These are phyloP conservation scores for Saimiri boliviensis DNA, from an alignment of 2,113 vertebrate genomes.

Conservation along the genomic window DNA sequence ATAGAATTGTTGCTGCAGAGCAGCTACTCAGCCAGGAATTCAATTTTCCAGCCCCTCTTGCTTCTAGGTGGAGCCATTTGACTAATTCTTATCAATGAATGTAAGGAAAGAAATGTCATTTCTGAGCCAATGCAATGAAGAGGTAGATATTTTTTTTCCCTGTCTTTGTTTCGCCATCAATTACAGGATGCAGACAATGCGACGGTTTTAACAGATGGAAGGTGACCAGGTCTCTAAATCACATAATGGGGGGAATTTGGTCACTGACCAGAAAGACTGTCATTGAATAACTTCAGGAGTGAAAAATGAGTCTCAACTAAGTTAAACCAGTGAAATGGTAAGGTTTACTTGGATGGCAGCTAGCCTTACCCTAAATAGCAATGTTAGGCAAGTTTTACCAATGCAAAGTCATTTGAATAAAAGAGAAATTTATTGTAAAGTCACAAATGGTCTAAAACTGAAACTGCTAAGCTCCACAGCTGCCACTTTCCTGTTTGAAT, in stretches of 20 bases:
- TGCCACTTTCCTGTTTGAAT: background rate
- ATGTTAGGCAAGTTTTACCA: background rate
- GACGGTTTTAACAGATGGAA: background rate
- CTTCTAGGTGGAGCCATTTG: background rate
- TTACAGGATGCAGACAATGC: background rate
- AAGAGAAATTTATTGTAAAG: background rate
- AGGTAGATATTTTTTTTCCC: background rate
- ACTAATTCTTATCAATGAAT: background rate
- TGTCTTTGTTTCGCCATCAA: background rate
- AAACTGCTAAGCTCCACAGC: background rate
- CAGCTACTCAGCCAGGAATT: background rate
- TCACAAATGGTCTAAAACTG: background rate
- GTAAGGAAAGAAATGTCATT: background rate
- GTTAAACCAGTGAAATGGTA: background rate
- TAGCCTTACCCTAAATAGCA: background rate
- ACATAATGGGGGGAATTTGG: background rate
- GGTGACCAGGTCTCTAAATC: background rate
- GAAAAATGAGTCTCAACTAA: background rate
- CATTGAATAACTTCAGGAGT: background rate
- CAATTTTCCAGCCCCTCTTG: background rate
- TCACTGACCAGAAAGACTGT: background rate
- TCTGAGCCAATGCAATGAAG: background rate
- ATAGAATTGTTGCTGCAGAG: background rate
- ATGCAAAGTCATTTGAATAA: background rate
- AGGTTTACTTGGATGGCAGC: background rate